phyloP scores from a whole-genome alignment of 2,113 vertebrate species.

The Indri indri region DNA sequence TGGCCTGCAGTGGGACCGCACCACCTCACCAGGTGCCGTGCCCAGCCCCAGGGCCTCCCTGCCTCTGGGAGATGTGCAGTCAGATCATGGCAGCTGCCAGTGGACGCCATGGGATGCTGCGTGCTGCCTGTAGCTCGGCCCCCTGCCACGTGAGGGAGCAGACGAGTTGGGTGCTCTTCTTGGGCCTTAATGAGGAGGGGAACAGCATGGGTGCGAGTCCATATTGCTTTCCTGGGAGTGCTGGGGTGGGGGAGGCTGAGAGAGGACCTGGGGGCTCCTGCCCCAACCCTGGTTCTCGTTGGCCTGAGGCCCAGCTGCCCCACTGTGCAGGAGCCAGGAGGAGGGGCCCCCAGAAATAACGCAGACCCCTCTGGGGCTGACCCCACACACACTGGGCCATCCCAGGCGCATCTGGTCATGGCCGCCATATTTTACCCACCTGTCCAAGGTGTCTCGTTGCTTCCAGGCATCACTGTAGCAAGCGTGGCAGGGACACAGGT shows the following conservation, averaged over 20 bases:
- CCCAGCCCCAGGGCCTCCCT: no score
- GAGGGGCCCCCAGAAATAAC: no score
- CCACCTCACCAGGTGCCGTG: neutral
- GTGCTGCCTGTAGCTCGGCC: neutral
- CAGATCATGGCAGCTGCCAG: neutral
- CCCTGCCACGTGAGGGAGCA: fast-evolving
- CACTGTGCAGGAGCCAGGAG: neutral
- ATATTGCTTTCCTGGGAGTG: fast-evolving
- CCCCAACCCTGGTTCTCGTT: neutral
- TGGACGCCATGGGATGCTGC: no score
- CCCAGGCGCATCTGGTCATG: neutral
- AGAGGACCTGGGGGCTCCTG: neutral
- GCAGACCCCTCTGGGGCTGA: neutral
- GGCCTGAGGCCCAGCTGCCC: neutral
- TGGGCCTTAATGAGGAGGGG: neutral
- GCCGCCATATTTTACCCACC: neutral
- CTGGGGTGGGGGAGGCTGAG: neutral
- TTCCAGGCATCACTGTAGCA: neutral
- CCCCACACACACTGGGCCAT: neutral
- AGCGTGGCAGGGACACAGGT: no score
- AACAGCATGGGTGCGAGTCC: neutral
- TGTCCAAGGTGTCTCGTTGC: neutral
- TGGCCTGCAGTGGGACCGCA: no score
- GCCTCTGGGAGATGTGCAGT: neutral
- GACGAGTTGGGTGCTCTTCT: neutral